phyloP scores from a whole-genome alignment of 1,140 invertebrate species.

The Euwallacea similis region DNA sequence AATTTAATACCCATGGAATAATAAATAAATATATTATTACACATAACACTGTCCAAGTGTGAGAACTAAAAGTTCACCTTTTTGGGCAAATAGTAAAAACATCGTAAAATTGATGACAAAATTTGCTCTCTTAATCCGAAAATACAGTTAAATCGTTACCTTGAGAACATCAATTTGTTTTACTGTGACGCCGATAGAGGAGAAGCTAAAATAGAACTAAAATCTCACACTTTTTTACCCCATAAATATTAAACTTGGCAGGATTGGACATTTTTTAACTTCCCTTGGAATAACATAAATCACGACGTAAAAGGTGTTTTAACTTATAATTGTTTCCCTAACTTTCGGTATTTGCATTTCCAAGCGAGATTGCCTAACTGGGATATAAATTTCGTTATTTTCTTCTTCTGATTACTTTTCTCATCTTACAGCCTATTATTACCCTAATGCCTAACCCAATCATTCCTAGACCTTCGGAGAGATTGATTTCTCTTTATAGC shows the following conservation, averaged over 20 bases:
- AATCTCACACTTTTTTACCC: conserved; percentile 11
- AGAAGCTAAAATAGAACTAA: conserved; percentile 12
- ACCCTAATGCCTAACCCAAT: too few relatives aligned
- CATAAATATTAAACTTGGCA: conserved; percentile 15
- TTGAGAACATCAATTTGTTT: conserved; percentile 17
- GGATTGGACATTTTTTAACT: conserved; percentile 17
- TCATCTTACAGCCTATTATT: too few relatives aligned
- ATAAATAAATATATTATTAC: too few relatives aligned
- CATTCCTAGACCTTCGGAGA: neutral
- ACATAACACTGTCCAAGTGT: too few relatives aligned
- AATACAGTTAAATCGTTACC: conserved; percentile 13
- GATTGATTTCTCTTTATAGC: neutral
- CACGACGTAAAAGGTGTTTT: conserved; percentile 16
- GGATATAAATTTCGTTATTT: too few relatives aligned
- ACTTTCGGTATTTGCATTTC: conserved; percentile 4
- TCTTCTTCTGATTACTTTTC: too few relatives aligned
- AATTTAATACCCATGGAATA: too few relatives aligned
- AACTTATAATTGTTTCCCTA: conserved; percentile 13
- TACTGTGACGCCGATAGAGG: conserved; percentile 5
- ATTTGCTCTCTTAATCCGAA: conserved; percentile 10
- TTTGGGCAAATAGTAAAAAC: too few relatives aligned
- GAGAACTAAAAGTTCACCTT: too few relatives aligned
- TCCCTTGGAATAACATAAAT: neutral
- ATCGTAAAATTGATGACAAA: neutral
- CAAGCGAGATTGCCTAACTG: neutral